phyloP scores from a whole-genome alignment of 2,797 vertebrate species.

The Enoplosus armatus region DNA sequence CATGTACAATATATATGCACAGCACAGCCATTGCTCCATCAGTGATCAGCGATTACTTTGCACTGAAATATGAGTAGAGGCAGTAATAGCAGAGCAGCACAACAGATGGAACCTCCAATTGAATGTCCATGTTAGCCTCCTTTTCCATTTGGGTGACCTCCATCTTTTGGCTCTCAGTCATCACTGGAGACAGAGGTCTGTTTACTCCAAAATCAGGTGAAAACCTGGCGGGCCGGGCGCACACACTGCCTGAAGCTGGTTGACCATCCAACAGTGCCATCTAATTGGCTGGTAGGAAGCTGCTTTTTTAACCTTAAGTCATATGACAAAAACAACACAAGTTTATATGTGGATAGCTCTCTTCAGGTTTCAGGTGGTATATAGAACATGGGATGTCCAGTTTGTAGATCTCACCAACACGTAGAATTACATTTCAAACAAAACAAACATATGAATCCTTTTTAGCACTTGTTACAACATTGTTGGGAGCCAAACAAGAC shows the following conservation, averaged over 20 bases:
- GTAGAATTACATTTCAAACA: no score
- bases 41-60: conserved; percentile 23
- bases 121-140: conserved; percentile 26
- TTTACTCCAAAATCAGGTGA: conserved; percentile 33
- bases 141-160: conserved; percentile 53
- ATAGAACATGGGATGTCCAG: background rate
- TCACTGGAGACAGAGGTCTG: conserved; percentile 30
- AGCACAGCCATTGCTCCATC: conserved; percentile 38
- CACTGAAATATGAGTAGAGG: conserved; percentile 21
- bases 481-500: background rate
- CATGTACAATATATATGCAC: conserved; percentile 47
- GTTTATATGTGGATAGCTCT: background rate
- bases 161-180: conserved; percentile 32
- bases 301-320: background rate
- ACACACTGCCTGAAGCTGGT: background rate
- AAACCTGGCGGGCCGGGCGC: background rate
- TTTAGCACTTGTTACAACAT: background rate
- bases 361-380: background rate
- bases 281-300: conserved; percentile 6
- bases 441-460: no score
- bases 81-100: conserved; percentile 31
- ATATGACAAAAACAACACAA: background rate
- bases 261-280: background rate
- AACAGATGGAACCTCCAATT: conserved; percentile 36
- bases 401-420: background rate